Evolutionary conservation across 2,113 vertebrate species (phyloP).

Genomic region (Phocoena phocoena): DNA sequence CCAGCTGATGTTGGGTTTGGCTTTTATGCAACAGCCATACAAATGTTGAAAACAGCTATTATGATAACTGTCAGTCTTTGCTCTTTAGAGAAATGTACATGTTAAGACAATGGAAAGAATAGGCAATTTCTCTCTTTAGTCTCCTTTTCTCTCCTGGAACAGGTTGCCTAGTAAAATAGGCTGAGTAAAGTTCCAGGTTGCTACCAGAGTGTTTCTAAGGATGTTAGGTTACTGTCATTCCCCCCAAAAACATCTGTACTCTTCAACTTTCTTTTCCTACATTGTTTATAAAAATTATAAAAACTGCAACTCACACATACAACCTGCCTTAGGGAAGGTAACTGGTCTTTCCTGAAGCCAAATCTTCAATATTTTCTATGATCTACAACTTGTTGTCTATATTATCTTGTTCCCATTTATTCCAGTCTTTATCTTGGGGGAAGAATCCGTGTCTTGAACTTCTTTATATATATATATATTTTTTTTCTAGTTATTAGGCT

Average conservation of each 20-base stretch:
- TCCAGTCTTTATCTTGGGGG: background rate
- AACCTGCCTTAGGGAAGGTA: background rate
- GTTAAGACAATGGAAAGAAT: background rate
- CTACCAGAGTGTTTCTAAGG: background rate
- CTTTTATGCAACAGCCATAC: background rate
- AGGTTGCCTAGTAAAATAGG: background rate
- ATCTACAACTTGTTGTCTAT: background rate
- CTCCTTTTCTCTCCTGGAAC: background rate
- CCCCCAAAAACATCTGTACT: background rate
- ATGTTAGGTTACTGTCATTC: background rate
- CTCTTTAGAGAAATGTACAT: background rate
- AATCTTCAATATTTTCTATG: background rate
- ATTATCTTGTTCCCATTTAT: background rate
- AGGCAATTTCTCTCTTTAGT: background rate
- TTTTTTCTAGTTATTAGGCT: too few species aligned
- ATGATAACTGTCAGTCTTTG: background rate
- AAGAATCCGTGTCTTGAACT: background rate
- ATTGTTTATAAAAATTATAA: conserved; percentile 15
- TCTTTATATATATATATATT: background rate
- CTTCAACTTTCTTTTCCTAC: background rate
- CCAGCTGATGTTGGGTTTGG: background rate
- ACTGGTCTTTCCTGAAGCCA: background rate
- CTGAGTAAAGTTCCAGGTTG: background rate
- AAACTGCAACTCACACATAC: background rate
- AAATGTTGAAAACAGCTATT: conserved; percentile 4